phyloP scores from a whole-genome alignment of 2,113 vertebrate species.

The Struthidea cinerea region DNA sequence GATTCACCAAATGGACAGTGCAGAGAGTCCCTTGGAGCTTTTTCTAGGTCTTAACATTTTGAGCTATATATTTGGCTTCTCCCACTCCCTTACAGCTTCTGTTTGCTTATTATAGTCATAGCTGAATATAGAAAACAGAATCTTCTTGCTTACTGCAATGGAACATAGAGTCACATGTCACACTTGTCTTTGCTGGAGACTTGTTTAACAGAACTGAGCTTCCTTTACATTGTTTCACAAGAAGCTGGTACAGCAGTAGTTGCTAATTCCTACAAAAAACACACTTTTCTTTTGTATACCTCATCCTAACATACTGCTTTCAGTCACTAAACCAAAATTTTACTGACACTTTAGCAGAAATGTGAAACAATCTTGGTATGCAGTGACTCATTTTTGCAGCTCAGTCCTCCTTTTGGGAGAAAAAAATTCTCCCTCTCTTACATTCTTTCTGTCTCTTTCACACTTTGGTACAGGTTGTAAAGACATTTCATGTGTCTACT shows the following conservation, averaged over 20 bases:
- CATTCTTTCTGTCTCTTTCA: slow-evolving; percentile 20
- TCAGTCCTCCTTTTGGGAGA: neutral
- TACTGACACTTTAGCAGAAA: neutral
- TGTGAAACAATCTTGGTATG: neutral
- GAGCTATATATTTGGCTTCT: neutral
- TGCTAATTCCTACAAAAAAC: neutral
- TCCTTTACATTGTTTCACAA: neutral
- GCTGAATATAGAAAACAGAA: neutral
- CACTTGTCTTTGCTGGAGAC: neutral
- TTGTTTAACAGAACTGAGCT: neutral
- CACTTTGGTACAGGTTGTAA: slow-evolving; percentile 35
- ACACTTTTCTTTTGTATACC: neutral
- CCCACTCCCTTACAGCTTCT: neutral
- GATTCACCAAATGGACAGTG: neutral
- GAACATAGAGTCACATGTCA: accelerated
- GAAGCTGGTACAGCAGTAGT: neutral
- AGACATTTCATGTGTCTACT: slow-evolving; percentile 32
- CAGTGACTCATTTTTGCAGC: slow-evolving; percentile 14
- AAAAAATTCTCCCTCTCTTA: neutral
- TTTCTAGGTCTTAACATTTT: neutral
- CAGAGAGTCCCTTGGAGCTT: neutral
- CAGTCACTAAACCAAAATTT: neutral
- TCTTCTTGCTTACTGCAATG: neutral
- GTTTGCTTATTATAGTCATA: neutral
- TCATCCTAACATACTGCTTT: neutral